These are phyloP conservation scores for Silurus aristotelis DNA, from an alignment of 2,797 vertebrate genomes.

Conservation along the genomic window DNA sequence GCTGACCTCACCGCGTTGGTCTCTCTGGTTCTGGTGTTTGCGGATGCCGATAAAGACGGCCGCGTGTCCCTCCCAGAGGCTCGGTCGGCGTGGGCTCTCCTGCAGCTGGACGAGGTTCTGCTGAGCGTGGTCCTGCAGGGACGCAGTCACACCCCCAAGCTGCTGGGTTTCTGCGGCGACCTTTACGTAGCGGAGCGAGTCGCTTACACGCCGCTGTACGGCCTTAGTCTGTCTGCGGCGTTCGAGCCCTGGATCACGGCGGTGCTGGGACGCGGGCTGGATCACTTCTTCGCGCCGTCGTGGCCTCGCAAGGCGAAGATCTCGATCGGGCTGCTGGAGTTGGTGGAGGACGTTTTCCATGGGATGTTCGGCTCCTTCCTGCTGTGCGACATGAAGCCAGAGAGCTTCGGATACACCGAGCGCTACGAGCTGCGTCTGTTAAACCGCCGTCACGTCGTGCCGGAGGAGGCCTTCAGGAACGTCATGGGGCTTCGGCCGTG, in stretches of 20 bases:
- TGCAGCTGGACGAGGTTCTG: slow-evolving; percentile 95
- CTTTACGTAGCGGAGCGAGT: slow-evolving; percentile 93
- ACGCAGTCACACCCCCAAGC: slow-evolving; percentile 89
- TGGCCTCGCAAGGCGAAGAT: slow-evolving; percentile 98
- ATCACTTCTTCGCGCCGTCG: slow-evolving; percentile 93
- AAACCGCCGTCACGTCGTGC: slow-evolving; percentile 87
- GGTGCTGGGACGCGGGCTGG: slow-evolving; percentile 86
- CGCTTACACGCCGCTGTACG: slow-evolving; percentile 87
- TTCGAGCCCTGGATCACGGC: slow-evolving; percentile 87
- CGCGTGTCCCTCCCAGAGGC: slow-evolving; percentile 93
- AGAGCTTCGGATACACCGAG: slow-evolving; percentile 89
- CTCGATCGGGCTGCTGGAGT: slow-evolving; percentile 92
- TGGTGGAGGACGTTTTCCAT: slow-evolving; percentile 97
- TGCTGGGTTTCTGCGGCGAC: slow-evolving; percentile 96
- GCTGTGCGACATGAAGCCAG: slow-evolving; percentile 91
- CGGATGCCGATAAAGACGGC: slow-evolving; percentile 91
- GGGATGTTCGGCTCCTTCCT: slow-evolving; percentile 95
- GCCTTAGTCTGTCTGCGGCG: slow-evolving; percentile 88
- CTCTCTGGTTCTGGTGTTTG: slow-evolving; percentile 84
- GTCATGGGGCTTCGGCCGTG: slow-evolving; percentile 85
- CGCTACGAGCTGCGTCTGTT: slow-evolving; percentile 93
- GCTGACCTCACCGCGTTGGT: slow-evolving; percentile 87
- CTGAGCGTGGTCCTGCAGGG: slow-evolving; percentile 89
- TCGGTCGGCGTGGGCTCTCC: slow-evolving; percentile 91
- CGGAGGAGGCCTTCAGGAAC: slow-evolving; percentile 87